Base-by-base conservation (phyloP, 2,113 vertebrate species). In the Chascanopsetta lugubris region DNA sequence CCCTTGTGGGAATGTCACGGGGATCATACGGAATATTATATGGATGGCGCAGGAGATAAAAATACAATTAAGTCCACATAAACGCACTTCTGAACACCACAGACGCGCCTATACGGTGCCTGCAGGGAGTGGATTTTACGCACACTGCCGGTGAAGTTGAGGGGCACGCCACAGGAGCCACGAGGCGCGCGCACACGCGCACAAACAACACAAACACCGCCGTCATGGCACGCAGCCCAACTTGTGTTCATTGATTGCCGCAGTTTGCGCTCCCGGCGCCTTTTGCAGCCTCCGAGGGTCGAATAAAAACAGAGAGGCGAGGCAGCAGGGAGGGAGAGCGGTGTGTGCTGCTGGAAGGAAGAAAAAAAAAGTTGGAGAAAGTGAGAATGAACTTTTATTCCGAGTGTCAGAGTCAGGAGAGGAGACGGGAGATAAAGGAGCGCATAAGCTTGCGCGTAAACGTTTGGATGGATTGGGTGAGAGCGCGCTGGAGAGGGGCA, bases 151-250 rank as follows among this genome's bases (percentile, higher is more conserved):
- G 47, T 65, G 58, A 68, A 72, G 68, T 65, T 74, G 68, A 74
- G 82, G n/a, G 73, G 65, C 68, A 57, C 75, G 70, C 81, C 69
- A 54, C 57, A 8, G 13, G 60, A 75, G 51, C 66, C 69, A 49
- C 34, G 21, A 74, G 73, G 83, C 58, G 75, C 49, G 86, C 84
- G 84, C 36, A 79, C 85, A 77, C 60, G n/a, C n/a, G n/a, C n/a
- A 60, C 66, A 87, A 79, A 72, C 61, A 30, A 74, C 9, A 70
- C 70, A 79, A 85, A 86, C 64, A 61, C 61, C 22, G 56, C 72
- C 49, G 55, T 32, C 38, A 45, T 67, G 73, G 66, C 59, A 60
- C 0, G 8, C 46, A 50, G 56, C 38, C 53, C 64, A 80, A 80
- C 59, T 72, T 72, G 42, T 21, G 22, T 21, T 69, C 43, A 76